Percentiles rank a stretch among this genome's conserved stretches.
Conservation (phyloP, 2,888 invertebrate genomes). For the Aproaerema taeniolella region DNA sequence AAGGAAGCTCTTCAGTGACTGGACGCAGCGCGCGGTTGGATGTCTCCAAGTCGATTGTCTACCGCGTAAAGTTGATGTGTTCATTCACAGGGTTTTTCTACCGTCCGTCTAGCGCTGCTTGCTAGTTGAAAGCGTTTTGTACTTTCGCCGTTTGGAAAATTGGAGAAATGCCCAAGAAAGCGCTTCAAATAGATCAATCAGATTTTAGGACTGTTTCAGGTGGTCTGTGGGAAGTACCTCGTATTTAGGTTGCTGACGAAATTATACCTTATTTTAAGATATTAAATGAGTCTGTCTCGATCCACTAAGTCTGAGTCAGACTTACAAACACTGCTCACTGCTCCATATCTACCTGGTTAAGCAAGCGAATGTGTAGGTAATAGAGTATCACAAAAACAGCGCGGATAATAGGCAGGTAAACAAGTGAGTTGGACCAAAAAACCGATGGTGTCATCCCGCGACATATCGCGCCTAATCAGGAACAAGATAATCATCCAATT, state of each 20-base stretch:
- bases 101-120: constrained; percentile 38
- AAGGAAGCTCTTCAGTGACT: constrained; percentile 32
- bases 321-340: too few relatives aligned
- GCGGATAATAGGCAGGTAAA: too few relatives aligned
- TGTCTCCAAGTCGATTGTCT: constrained; percentile 50
- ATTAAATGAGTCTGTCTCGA: too few relatives aligned
- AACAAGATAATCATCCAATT: constrained; percentile 10
- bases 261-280: too few relatives aligned
- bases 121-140: constrained; percentile 32
- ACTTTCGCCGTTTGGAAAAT: constrained; percentile 24
- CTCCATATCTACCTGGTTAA: too few relatives aligned
- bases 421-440: background rate
- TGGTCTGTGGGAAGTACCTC: too few relatives aligned
- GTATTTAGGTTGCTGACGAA: too few relatives aligned
- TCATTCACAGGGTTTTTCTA: constrained; percentile 68
- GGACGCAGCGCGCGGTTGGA: constrained; percentile 40
- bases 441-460: constrained; percentile 6
- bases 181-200: too few relatives aligned
- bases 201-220: too few relatives aligned
- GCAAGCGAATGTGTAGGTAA: too few relatives aligned
- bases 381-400: too few relatives aligned
- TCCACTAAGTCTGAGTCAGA: too few relatives aligned
- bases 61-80: constrained; percentile 47
- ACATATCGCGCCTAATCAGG: constrained; percentile 6
- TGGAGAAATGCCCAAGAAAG: constrained; percentile 6